Percentiles rank a stretch among this genome's conserved stretches.
phyloP scores from a whole-genome alignment of 2,797 vertebrate species.

The Amblyopsis hoosieri region DNA sequence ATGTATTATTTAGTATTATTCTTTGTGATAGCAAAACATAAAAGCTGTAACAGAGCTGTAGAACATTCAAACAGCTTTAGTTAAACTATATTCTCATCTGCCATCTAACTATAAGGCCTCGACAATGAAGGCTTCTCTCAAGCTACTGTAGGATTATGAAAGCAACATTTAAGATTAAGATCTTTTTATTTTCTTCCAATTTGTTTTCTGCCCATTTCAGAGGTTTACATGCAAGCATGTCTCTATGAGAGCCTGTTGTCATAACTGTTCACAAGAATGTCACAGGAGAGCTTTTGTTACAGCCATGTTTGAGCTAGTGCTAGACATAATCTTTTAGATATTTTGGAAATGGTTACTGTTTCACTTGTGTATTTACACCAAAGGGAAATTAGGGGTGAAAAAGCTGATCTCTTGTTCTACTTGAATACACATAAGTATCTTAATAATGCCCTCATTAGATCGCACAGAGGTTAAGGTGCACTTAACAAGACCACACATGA shows the following conservation, averaged over 20 bases:
- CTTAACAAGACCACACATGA: slow-evolving; percentile 39
- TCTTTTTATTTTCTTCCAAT: neutral
- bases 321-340: slow-evolving; percentile 16
- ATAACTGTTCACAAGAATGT: slow-evolving; percentile 38
- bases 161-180: neutral
- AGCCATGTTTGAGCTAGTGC: slow-evolving; percentile 12
- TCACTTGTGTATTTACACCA: slow-evolving; percentile 2
- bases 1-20: too few relatives aligned
- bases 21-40: too few relatives aligned
- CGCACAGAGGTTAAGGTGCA: slow-evolving; percentile 16
- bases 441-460: slow-evolving; percentile 30
- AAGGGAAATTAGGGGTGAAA: neutral
- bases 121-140: neutral
- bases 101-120: neutral
- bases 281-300: slow-evolving; percentile 31
- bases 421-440: slow-evolving; percentile 6
- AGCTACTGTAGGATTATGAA: neutral
- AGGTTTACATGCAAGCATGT: neutral
- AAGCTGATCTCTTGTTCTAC: slow-evolving; percentile 36
- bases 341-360: slow-evolving; percentile 17
- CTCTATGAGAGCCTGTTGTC: slow-evolving; percentile 13
- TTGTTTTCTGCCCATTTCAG: neutral
- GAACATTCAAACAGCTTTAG: too few relatives aligned
- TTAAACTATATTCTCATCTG: too few relatives aligned
- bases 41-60: too few relatives aligned